Base-by-base conservation (phyloP, 2,888 invertebrate species). In the Physocephala rufipes region DNA sequence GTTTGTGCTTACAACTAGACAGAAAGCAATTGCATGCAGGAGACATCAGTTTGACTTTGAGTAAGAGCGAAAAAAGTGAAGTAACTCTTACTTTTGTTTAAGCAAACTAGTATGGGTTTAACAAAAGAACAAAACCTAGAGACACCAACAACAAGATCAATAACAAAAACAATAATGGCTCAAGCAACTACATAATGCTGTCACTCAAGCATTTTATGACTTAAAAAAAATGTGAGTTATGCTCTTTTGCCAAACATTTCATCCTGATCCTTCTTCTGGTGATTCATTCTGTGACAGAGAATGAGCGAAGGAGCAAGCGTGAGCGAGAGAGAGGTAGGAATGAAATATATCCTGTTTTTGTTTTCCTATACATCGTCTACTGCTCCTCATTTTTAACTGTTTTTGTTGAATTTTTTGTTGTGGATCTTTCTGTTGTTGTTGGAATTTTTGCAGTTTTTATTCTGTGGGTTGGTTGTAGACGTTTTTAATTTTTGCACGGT, bases 141-240 rank as follows among this genome's bases (percentile, higher is more conserved):
- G n/a, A n/a, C n/a, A n/a, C n/a, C 13, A 3, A 16, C 28, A 9
- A 63, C 12, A 47, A 26, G 21, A 63, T 47, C 45, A 45, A 45
- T 47, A 62, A 47, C 45, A 45, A 43, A 21, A 62, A 45, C 21
- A 43, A 2, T 21, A n/a, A 9, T 45, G 45, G 21, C 24, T 16
- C 16, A 28, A 59, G 2, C 28, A 21, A 45, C 47, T 28, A 45
- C 58, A 59, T 49, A n/a, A 2, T 30, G 51, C 62, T 62, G 68
- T 68, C 68, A 62, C 61, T 62, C 68, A 36, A 68, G n/a, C 55
- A 62, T 68, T 68, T 68, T 68, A 68, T 51, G 68, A 62, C 68
- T 36, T 51, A 51, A 43, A 68, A n/a, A 61, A 68, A 68, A 68
- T 68, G 68, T 68, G 62, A 68, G 51, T 68, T 62, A 62, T 55